Conservation (phyloP, 2,113 vertebrate genomes). For the Loxodonta africana region DNA sequence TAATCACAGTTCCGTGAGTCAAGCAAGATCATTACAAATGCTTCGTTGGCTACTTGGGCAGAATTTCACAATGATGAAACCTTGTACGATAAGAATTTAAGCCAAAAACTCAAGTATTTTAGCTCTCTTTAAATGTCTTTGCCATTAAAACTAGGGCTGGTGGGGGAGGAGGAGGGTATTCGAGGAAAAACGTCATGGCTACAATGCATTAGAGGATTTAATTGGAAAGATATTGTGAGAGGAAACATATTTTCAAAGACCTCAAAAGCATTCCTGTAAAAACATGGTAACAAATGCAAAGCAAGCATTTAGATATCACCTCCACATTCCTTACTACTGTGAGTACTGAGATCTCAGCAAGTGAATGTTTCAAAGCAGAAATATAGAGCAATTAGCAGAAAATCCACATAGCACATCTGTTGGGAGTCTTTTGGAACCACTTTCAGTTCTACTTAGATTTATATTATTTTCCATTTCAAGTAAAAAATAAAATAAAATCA, state of each 20-base stretch:
- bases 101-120: neutral
- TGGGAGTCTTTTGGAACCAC: neutral
- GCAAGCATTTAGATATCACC: neutral
- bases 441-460: constrained; percentile 14
- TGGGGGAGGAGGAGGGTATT: neutral
- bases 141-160: neutral
- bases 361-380: constrained; percentile 12
- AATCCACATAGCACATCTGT: neutral
- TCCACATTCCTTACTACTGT: neutral
- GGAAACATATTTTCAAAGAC: neutral
- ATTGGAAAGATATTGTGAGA: neutral
- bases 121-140: neutral
- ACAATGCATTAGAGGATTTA: neutral
- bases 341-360: neutral
- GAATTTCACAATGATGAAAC: neutral
- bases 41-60: neutral
- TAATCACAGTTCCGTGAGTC: neutral
- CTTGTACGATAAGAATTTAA: neutral
- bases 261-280: neutral
- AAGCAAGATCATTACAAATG: neutral
- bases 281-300: neutral
- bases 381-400: constrained; percentile 9
- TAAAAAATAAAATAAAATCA: constrained; percentile 27
- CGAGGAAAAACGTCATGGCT: neutral
- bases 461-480: constrained; percentile 41